phyloP scores from a whole-genome alignment of 2,113 vertebrate genomes.

The Patagioenas fasciata region DNA sequence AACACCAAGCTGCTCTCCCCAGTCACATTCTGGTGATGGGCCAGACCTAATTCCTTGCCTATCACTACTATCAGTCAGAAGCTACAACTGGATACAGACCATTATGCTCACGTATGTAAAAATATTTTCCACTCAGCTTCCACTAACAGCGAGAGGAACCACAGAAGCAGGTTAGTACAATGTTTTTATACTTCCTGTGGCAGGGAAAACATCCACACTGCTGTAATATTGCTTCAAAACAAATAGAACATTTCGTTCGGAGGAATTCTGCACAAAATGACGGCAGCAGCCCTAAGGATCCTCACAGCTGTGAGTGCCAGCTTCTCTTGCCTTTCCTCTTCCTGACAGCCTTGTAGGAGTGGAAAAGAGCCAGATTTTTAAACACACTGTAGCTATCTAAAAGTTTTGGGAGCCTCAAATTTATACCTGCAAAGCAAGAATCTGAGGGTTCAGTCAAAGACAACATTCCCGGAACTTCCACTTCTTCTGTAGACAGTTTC shows the following conservation, averaged over 20 bases:
- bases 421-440: background rate
- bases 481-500: background rate
- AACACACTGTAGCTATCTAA: background rate
- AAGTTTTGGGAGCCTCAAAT: background rate
- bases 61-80: background rate
- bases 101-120: background rate
- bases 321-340: background rate
- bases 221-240: background rate
- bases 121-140: background rate
- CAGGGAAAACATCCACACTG: background rate
- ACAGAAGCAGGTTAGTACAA: background rate
- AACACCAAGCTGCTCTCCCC: rapidly evolving
- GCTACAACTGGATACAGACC: background rate
- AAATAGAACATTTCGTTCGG: background rate
- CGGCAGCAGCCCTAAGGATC: background rate
- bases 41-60: background rate
- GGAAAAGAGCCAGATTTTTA: background rate
- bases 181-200: background rate
- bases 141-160: background rate
- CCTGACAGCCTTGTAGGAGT: background rate
- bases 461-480: background rate
- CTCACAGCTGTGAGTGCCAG: background rate
- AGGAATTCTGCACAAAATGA: background rate
- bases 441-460: background rate
- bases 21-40: no score